These are phyloP conservation scores for Drosophila limbata DNA, from an alignment of 2,888 invertebrate species.

Conservation along the genomic window DNA sequence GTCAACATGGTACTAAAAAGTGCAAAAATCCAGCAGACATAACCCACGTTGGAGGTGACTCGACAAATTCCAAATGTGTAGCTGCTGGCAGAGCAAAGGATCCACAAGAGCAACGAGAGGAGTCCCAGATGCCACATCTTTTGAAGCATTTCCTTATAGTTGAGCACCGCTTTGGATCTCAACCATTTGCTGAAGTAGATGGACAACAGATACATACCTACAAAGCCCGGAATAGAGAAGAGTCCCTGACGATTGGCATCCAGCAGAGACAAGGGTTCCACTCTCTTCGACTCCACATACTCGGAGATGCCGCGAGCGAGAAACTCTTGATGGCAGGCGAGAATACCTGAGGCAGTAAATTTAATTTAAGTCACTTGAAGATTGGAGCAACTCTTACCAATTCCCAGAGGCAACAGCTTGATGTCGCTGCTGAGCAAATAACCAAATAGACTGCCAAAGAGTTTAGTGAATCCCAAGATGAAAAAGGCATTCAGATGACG, in stretches of 20 bases:
- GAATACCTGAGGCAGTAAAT: constrained; percentile 82
- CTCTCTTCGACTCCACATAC: constrained; percentile 89
- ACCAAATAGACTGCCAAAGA: constrained; percentile 88
- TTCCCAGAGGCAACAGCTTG: constrained; percentile 85
- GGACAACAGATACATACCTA: constrained; percentile 92
- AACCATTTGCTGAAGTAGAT: constrained; percentile 88
- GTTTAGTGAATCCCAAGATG: constrained; percentile 93
- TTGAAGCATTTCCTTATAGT: constrained; percentile 65
- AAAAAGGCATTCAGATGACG: constrained; percentile 99
- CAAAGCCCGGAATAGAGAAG: constrained; percentile 93
- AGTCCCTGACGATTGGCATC: constrained; percentile 97
- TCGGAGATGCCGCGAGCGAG: constrained; percentile 88
- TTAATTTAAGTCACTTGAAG: neutral
- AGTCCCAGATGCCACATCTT: constrained; percentile 64
- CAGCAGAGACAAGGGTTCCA: constrained; percentile 87
- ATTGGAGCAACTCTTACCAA: constrained; percentile 52
- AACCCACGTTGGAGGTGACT: constrained; percentile 93
- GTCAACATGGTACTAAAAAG: constrained; percentile 88
- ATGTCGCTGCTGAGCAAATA: constrained; percentile 50
- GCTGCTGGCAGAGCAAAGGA: constrained; percentile 86
- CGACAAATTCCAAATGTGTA: constrained; percentile 89
- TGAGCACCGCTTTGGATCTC: constrained; percentile 73
- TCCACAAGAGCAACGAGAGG: constrained; percentile 81
- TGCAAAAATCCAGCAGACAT: constrained; percentile 91
- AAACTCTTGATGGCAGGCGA: constrained; percentile 89